Conservation (phyloP, 2,888 invertebrate genomes). For the Hedya salicella region DNA sequence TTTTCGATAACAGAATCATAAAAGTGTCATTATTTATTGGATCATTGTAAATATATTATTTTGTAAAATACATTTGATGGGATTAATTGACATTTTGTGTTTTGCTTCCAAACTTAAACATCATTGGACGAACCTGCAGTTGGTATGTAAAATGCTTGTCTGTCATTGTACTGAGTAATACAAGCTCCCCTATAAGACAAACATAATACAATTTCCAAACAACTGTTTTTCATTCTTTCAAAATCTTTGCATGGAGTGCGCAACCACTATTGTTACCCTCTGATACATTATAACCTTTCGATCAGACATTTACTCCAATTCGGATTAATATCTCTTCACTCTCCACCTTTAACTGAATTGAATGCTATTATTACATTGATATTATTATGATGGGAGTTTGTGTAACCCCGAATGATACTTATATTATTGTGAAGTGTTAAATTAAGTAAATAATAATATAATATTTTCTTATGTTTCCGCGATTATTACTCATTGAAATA, state of each 20-base stretch:
- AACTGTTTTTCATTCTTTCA: conserved; percentile 43
- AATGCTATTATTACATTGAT: conserved; percentile 27
- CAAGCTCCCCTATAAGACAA: conserved; percentile 54
- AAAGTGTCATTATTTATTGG: not conserved
- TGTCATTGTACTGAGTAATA: conserved; percentile 59
- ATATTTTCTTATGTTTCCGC: too few relatives aligned
- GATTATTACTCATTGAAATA: too few relatives aligned
- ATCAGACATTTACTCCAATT: conserved; percentile 16
- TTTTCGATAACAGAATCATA: not conserved
- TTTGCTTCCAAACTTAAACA: conserved; percentile 76
- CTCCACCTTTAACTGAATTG: conserved; percentile 15
- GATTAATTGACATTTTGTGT: conserved; percentile 67
- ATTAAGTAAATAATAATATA: not conserved
- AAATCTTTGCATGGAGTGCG: conserved; percentile 59
- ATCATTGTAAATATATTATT: conserved; percentile 19
- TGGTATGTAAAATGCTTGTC: conserved; percentile 75
- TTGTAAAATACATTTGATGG: conserved; percentile 44
- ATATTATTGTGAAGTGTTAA: conserved; percentile 42
- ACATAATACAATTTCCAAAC: conserved; percentile 3
- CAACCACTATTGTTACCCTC: conserved; percentile 40
- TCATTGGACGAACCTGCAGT: conserved; percentile 77
- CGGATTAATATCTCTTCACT: conserved; percentile 13
- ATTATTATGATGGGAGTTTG: conserved; percentile 58
- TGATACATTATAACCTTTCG: conserved; percentile 20
- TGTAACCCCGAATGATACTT: conserved; percentile 54